A percentile compares a stretch with the other conserved stretches of the same genome.
Evolutionary conservation across 2,113 vertebrate genomes (phyloP).

Genomic region (Bothrops jararaca): DNA sequence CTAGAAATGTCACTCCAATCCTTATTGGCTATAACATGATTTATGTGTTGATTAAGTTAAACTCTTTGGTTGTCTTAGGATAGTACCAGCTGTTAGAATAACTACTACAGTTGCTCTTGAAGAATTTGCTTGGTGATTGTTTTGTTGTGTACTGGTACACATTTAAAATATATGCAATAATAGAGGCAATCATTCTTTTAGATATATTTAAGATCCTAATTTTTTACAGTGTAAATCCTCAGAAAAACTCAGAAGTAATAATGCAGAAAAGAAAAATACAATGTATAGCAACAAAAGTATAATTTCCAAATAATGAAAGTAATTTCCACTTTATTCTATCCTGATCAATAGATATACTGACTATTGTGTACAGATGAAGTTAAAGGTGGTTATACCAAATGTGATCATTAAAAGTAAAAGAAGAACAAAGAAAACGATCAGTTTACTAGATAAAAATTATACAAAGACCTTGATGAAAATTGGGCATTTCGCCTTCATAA

Average conservation of each 20-base stretch:
- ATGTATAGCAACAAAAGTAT: neutral
- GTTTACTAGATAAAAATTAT: neutral
- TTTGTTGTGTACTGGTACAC: conserved; percentile 61
- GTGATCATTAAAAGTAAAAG: neutral
- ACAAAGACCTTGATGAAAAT: neutral
- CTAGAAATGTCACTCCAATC: conserved; percentile 63
- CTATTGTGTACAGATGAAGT: neutral
- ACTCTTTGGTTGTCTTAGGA: conserved; percentile 53
- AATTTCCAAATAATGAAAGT: neutral
- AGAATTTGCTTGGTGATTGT: conserved; percentile 67
- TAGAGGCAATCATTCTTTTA: conserved; percentile 47
- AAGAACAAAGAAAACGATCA: neutral
- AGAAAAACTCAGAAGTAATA: neutral
- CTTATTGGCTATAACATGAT: conserved; percentile 47
- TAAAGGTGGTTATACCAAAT: neutral
- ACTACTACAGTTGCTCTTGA: conserved; percentile 70
- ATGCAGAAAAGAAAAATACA: neutral
- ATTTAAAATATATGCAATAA: conserved; percentile 67
- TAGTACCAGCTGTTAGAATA: conserved; percentile 70
- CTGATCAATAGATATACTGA: neutral
- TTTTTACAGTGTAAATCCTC: neutral
- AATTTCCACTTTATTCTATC: neutral
- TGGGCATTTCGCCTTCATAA: neutral
- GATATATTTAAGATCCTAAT: neutral
- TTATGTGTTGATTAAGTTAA: conserved; percentile 61